These are phyloP conservation scores for Melanostoma scalare DNA, from an alignment of 2,888 invertebrate species.

Conservation along the genomic window DNA sequence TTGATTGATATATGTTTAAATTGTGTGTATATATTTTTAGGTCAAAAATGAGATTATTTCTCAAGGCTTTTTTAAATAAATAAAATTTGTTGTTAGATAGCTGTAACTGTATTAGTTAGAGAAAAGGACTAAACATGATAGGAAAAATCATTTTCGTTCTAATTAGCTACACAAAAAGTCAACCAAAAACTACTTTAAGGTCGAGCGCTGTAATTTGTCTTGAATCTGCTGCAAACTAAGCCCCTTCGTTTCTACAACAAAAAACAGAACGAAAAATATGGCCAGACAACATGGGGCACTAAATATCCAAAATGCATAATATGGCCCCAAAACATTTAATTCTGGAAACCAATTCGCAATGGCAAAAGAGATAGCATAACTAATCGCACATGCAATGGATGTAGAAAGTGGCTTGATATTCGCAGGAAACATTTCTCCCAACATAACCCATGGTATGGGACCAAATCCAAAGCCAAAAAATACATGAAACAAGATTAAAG, in stretches of 20 bases:
- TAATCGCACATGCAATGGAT: not conserved
- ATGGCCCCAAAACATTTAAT: not conserved
- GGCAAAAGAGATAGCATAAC: not conserved
- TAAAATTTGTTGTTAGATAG: too few species aligned
- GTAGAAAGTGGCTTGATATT: constrained; percentile 83
- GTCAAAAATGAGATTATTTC: too few species aligned
- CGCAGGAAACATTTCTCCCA: constrained; percentile 84
- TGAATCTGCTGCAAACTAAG: constrained; percentile 93
- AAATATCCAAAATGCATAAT: constrained; percentile 17
- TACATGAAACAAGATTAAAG: constrained; percentile 75
- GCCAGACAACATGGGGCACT: constrained; percentile 3
- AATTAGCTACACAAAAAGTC: too few species aligned
- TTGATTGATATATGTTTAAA: too few species aligned
- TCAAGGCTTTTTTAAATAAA: too few species aligned
- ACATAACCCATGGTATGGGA: constrained; percentile 1
- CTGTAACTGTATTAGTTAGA: too few species aligned
- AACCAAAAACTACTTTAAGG: constrained; percentile 79
- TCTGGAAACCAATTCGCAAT: constrained; percentile 10
- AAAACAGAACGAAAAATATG: constrained; percentile 82
- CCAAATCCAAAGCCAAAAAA: constrained; percentile 84
- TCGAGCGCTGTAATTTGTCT: constrained; percentile 84
- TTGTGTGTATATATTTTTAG: too few species aligned
- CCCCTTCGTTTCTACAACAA: constrained; percentile 89
- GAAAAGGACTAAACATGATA: too few species aligned
- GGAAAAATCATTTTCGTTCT: too few species aligned